Conservation (phyloP, 2,797 vertebrate species). For the Notamacropus eugenii region DNA sequence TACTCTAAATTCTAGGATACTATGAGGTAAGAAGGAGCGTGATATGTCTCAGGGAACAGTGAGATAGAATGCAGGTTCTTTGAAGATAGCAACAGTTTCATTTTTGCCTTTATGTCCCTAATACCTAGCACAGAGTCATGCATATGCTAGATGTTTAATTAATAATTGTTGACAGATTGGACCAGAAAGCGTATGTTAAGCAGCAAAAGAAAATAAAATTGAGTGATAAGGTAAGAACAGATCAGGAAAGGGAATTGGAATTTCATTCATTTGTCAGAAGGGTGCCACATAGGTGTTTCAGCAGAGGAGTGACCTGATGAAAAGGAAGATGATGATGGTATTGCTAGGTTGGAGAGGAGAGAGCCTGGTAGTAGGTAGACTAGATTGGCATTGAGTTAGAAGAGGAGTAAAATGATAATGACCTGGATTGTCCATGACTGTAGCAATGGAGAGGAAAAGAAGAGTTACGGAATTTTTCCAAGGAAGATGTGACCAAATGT, state of each 20-base stretch:
- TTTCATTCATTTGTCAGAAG: slow-evolving; percentile 14
- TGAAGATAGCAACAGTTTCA: not conserved
- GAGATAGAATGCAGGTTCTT: not conserved
- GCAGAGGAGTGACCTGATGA: not conserved
- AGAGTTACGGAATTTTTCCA: not conserved
- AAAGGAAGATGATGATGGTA: not conserved
- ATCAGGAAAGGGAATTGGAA: not conserved
- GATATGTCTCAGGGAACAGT: not conserved
- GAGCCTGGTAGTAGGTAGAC: not conserved
- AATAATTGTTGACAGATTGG: not conserved
- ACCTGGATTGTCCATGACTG: not conserved
- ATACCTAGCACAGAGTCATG: too few relatives aligned
- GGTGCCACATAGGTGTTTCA: not conserved
- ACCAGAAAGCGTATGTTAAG: not conserved
- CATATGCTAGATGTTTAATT: not conserved
- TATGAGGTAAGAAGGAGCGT: not conserved
- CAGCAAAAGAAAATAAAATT: not conserved
- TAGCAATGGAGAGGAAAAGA: not conserved
- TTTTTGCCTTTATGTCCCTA: not conserved
- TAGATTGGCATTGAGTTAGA: not conserved
- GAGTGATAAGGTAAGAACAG: not conserved
- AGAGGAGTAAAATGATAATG: not conserved
- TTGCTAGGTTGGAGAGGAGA: not conserved
- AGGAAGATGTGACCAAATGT: not conserved
- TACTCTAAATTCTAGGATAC: not conserved